Evolutionary conservation across 2,888 invertebrate species (phyloP), one percentile per base, ranked within the genome.

Genomic region (Eulithis testata): DNA sequence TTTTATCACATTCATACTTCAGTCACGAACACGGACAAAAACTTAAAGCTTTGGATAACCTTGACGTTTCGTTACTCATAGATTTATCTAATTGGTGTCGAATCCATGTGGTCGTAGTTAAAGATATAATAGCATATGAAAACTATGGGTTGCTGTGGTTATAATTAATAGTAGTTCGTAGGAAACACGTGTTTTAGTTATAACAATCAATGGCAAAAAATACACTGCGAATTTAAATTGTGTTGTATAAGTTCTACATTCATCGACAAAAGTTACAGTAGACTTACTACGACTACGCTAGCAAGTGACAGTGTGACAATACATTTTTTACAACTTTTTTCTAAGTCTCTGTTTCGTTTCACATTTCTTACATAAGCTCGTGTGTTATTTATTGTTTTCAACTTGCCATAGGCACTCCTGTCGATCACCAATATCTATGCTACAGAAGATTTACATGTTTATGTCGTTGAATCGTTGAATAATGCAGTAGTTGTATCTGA

Each of bases 21-120:
- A 82, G 89, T 91, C 92, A 92, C 92, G 92, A 92, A 86, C 84
- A 77, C 71, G 66, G 70, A 82, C 90, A 91, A 92, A 91, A 91
- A 91, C 70, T 86, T 84, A 83, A 88, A 89, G 87, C 87, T 86
- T 77, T 77, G 74, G 73, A 78, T 80, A 86, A 82, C 92, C 92
- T 92, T 92, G 91, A 89, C 88, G 87, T 90, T 87, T 85, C 86
- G 85, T 88, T 84, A 79, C 85, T 77, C 83, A 88, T 89, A 90
- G 1, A 36, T 55, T 44, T 55, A 55, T 89, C 88, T 89, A 89
- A 80, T 76, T 82, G 81, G 81, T 72, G 77, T 74, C 74, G 79
- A 77, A 81, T 79, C 77, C 76, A 80, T 79, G 77, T 77, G 76
- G 79, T 79, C 77, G 79, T 76, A 74, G 78, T 76, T 77, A 73